Evolutionary conservation across 2,113 vertebrate species (phyloP).

Genomic region (Boleophthalmus pectinirostris): DNA sequence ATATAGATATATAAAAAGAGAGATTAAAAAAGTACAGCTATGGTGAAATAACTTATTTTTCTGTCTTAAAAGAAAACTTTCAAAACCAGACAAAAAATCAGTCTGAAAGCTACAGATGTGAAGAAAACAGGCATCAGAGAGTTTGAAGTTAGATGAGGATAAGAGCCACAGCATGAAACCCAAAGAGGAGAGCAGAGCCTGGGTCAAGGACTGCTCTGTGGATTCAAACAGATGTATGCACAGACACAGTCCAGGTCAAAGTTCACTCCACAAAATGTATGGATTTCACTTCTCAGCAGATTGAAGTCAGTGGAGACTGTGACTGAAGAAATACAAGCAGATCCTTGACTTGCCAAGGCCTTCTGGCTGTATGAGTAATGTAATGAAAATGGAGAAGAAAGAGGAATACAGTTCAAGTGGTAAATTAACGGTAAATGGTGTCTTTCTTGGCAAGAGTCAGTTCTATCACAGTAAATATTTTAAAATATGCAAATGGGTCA

Average conservation of each 20-base stretch:
- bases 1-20: too few species aligned
- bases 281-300: not conserved
- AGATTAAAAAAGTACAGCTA: not conserved
- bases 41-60: not conserved
- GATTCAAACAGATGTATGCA: conserved; percentile 2
- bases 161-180: not conserved
- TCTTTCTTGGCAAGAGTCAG: too few species aligned
- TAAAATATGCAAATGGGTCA: too few species aligned
- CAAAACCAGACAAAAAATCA: not conserved
- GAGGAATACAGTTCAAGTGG: not conserved
- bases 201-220: conserved; percentile 8
- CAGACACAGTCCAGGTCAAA: not conserved
- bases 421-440: not conserved
- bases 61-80: not conserved
- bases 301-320: not conserved
- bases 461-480: too few species aligned
- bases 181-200: not conserved
- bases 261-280: not conserved
- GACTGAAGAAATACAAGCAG: not conserved
- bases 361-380: not conserved
- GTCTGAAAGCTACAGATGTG: not conserved
- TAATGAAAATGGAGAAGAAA: not conserved
- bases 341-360: not conserved
- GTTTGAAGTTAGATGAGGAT: not conserved
- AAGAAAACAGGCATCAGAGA: not conserved